Evolutionary conservation across 2,888 invertebrate species (phyloP).

Genomic region (Hirtodrosophila duncani): DNA sequence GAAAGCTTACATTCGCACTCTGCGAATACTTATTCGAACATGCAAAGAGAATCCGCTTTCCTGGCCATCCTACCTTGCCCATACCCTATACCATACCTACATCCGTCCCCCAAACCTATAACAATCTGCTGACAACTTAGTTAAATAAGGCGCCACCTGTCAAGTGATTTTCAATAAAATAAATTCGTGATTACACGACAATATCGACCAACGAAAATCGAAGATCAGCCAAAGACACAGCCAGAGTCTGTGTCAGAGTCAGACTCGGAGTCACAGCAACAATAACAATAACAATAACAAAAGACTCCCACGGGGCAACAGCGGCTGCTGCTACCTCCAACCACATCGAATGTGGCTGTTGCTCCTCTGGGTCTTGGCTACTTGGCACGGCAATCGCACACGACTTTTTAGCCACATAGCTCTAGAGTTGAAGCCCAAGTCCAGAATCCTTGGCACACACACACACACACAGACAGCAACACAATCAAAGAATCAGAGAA

Average conservation of each 20-base stretch:
- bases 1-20: too few relatives aligned
- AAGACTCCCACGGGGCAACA: slow-evolving; percentile 71
- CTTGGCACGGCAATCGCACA: slow-evolving; percentile 55
- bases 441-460: slow-evolving; percentile 57
- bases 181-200: slow-evolving; percentile 78
- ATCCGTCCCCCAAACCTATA: too few relatives aligned
- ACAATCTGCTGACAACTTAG: slow-evolving; percentile 71
- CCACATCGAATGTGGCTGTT: slow-evolving; percentile 2
- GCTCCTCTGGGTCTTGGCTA: slow-evolving; percentile 10
- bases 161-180: slow-evolving; percentile 77
- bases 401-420: slow-evolving; percentile 54
- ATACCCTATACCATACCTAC: too few relatives aligned
- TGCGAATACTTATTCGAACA: too few relatives aligned
- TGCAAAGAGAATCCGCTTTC: too few relatives aligned
- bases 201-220: slow-evolving; percentile 67
- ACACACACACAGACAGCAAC: slow-evolving; percentile 13
- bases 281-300: slow-evolving; percentile 67
- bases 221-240: slow-evolving; percentile 50
- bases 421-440: slow-evolving; percentile 15
- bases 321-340: slow-evolving; percentile 8
- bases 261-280: too few relatives aligned
- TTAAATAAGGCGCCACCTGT: slow-evolving; percentile 77
- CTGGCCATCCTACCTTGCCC: too few relatives aligned
- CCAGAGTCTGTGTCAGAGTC: too few relatives aligned
- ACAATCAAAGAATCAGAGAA: slow-evolving; percentile 15